Evolutionary conservation across 2,888 invertebrate species (phyloP), one percentile per base, ranked within the genome.

Genomic region (Camponotus fellah): DNA sequence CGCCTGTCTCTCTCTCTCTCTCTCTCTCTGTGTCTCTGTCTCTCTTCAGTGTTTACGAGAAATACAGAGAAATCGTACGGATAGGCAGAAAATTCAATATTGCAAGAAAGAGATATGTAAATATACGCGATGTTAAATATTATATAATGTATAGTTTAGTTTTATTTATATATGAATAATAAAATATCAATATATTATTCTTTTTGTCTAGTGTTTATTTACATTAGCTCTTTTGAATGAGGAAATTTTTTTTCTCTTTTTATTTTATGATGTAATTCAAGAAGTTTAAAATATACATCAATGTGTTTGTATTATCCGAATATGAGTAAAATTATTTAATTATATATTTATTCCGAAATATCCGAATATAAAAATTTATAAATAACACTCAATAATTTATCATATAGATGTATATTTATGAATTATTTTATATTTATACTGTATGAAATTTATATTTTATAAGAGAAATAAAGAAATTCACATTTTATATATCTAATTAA

Each of bases 41-140:
- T 77, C 56, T 77, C 40, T 85, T 84, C 37, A 2, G 26, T 71
- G 69, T 76, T 34, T 82, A 66, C 49, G 40, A 68, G 79, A 82
- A 85, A 26, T 26, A 85, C 68, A n/a, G n/a, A n/a, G n/a, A n/a
- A n/a, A 64, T 53, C 49, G 49, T 81, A 56, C 8, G 3, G 14
- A 68, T 12, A 49, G 3, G 58, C 8, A 65, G 65, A 49, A 12
- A 74, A 62, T 37, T 77, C 17, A 68, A 10, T 12, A 3, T 79
- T 43, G 10, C 1, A 62, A 74, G 77, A 74, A 32, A n/a, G 4
- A 37, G 10, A 49, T 49, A 43, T 62, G 26, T 60, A 32, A 46
- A 65, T n/a, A 62, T 21, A 53, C 9, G 49, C 49, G 32, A 65
- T 9, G 8, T 56, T 68, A 43, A 9, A 43, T 21, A 17, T 34